Evolutionary conservation across 2,888 invertebrate species (phyloP).

Genomic region (Plebejus argus): DNA sequence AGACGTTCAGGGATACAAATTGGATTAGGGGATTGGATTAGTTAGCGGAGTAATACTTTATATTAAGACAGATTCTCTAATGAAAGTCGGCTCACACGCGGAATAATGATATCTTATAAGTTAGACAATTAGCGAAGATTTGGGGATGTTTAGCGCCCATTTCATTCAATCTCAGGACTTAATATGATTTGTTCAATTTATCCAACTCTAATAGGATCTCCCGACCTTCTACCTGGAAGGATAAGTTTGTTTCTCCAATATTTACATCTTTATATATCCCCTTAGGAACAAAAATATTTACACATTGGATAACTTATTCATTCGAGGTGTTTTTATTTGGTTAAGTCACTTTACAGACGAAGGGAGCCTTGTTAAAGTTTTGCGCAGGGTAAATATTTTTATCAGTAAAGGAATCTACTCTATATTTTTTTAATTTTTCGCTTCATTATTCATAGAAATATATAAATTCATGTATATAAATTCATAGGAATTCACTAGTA

Average conservation of each 20-base stretch:
- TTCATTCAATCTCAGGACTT: constrained; percentile 2
- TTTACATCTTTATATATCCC: background rate
- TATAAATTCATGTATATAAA: too few relatives aligned
- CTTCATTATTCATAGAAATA: background rate
- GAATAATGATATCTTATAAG: constrained; percentile 34
- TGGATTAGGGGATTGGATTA: constrained; percentile 52
- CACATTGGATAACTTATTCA: background rate
- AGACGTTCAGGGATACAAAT: constrained; percentile 61
- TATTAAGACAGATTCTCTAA: constrained; percentile 50
- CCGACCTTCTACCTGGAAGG: background rate
- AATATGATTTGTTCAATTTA: background rate
- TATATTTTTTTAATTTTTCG: background rate
- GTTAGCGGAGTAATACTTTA: constrained; percentile 50
- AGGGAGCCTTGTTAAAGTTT: background rate
- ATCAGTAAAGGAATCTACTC: background rate
- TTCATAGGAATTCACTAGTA: background rate
- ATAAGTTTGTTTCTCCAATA: background rate
- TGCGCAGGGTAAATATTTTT: background rate
- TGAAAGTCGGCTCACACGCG: constrained; percentile 32
- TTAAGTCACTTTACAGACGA: background rate
- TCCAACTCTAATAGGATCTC: background rate
- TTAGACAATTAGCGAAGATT: constrained; percentile 32
- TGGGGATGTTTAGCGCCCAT: constrained; percentile 2
- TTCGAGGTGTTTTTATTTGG: background rate
- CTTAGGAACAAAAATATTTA: background rate